These are phyloP conservation scores for Cephus pulcher DNA, from an alignment of 2,888 invertebrate species.

Conservation along the genomic window DNA sequence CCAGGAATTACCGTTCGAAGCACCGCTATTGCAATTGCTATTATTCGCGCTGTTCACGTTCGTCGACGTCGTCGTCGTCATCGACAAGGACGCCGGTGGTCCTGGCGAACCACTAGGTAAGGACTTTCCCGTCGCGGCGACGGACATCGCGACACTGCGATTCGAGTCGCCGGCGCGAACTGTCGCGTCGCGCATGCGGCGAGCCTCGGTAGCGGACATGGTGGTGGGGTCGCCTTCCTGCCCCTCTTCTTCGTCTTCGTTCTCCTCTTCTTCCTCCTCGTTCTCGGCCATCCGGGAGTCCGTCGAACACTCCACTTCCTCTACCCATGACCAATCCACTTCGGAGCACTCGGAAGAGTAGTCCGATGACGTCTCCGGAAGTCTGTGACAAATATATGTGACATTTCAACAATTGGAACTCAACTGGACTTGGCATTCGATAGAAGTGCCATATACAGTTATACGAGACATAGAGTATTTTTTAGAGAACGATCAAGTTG, in stretches of 20 bases:
- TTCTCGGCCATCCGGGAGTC: constrained; percentile 4
- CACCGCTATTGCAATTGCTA: not conserved
- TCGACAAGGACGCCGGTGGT: constrained; percentile 27
- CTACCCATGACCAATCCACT: constrained; percentile 65
- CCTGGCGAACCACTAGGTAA: constrained; percentile 28
- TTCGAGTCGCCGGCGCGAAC: constrained; percentile 42
- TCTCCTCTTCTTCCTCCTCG: not conserved
- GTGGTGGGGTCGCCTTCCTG: not conserved
- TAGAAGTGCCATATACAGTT: not conserved
- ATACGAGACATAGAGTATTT: not conserved
- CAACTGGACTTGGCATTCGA: not conserved
- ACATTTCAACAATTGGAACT: not conserved
- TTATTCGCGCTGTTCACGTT: constrained; percentile 20
- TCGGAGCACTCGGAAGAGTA: constrained; percentile 51
- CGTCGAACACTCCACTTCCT: constrained; percentile 50
- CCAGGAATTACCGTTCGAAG: constrained; percentile 63
- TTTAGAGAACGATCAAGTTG: too few species aligned
- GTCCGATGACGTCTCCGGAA: constrained; percentile 40
- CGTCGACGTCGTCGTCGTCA: constrained; percentile 17
- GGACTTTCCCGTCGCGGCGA: constrained; percentile 58
- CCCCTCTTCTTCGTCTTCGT: not conserved
- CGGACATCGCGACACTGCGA: constrained; percentile 63
- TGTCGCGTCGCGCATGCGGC: constrained; percentile 46
- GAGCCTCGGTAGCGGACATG: constrained; percentile 6
- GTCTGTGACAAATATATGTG: constrained; percentile 21